These are phyloP conservation scores for Scrobipalpa costella DNA, from an alignment of 2,888 invertebrate genomes.

Conservation along the genomic window DNA sequence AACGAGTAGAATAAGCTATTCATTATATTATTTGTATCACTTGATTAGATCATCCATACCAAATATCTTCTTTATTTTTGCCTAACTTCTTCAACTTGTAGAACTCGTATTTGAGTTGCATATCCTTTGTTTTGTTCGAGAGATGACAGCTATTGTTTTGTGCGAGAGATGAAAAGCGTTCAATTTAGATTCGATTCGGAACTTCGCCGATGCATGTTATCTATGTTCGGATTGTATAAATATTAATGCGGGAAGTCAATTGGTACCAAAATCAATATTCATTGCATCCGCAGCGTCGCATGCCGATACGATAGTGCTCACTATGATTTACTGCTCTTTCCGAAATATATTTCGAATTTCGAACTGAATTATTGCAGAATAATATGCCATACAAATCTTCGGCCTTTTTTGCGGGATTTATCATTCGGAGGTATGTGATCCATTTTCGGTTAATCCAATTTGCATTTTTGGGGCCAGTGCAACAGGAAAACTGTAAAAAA, in stretches of 20 bases:
- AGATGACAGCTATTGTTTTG: background rate
- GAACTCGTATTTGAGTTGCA: background rate
- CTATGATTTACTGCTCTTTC: slow-evolving; percentile 64
- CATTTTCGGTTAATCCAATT: background rate
- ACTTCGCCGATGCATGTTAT: slow-evolving; percentile 7
- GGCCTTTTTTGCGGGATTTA: background rate
- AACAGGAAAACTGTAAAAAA: too few species aligned
- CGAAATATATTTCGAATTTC: slow-evolving; percentile 39
- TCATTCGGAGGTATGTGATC: background rate
- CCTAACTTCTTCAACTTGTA: background rate
- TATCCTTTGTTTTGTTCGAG: background rate
- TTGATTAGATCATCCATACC: too few species aligned
- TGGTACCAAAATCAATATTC: slow-evolving; percentile 67
- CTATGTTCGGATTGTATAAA: slow-evolving; percentile 19
- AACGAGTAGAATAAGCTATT: too few species aligned
- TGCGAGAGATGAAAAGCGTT: background rate
- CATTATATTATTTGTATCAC: too few species aligned
- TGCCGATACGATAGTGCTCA: slow-evolving; percentile 58
- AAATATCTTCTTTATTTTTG: background rate
- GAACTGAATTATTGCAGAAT: slow-evolving; percentile 26
- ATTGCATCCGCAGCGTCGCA: slow-evolving; percentile 58
- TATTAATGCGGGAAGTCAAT: slow-evolving; percentile 45
- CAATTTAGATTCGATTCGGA: slow-evolving; percentile 1
- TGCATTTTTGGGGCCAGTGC: too few species aligned
- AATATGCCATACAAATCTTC: slow-evolving; percentile 5